Percentiles rank a stretch among this genome's conserved stretches.
Evolutionary conservation across 2,113 vertebrate species (phyloP).

Genomic region (Centrocercus urophasianus): DNA sequence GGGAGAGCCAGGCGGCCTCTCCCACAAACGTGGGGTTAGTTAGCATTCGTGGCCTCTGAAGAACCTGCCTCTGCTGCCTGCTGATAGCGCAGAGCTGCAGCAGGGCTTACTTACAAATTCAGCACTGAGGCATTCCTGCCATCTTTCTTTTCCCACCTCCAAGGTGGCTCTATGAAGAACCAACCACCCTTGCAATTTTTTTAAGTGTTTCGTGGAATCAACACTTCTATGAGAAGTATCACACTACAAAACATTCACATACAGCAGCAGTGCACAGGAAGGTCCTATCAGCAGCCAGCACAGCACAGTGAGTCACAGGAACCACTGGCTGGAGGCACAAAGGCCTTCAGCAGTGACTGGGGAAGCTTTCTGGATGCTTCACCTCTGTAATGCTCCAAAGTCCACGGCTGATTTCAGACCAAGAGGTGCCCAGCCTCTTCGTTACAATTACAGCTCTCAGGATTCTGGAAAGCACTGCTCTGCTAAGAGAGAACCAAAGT

Average conservation of each 20-base stretch:
- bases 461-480: not conserved
- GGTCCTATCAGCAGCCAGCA: not conserved
- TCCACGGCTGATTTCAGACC: rapidly evolving
- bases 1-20: not conserved
- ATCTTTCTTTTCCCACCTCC: not conserved
- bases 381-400: not conserved
- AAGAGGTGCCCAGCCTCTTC: rapidly evolving
- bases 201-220: not conserved
- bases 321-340: not conserved
- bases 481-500: not conserved
- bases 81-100: not conserved
- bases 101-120: not conserved
- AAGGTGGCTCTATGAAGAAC: not conserved
- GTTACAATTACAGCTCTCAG: rapidly evolving
- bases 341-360: not conserved
- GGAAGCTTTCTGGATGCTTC: not conserved
- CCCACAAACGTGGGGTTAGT: rapidly evolving
- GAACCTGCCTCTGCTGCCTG: not conserved
- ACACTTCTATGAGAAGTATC: not conserved
- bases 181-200: not conserved
- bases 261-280: not conserved
- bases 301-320: not conserved
- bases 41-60: rapidly evolving
- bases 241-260: not conserved
- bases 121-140: not conserved